These are phyloP conservation scores for Agrochola litura DNA, from an alignment of 2,888 invertebrate species.

Conservation along the genomic window DNA sequence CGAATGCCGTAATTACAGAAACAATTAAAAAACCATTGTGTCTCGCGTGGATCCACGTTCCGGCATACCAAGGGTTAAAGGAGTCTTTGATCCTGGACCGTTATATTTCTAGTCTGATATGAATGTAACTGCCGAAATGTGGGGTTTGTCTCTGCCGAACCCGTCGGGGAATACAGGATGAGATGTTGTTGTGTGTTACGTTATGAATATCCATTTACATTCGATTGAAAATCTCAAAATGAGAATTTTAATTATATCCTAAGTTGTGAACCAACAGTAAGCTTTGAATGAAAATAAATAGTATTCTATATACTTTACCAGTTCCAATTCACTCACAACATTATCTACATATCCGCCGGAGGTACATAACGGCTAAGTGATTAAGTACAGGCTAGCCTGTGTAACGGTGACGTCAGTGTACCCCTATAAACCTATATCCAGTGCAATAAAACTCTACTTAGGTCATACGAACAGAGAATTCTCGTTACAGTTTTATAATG, in stretches of 20 bases:
- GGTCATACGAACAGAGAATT: constrained; percentile 12
- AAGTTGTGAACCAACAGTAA: neutral
- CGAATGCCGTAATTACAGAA: too few species aligned
- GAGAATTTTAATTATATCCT: neutral
- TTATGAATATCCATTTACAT: neutral
- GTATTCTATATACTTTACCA: neutral
- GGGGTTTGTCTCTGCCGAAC: too few species aligned
- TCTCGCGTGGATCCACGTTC: too few species aligned
- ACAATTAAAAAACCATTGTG: too few species aligned
- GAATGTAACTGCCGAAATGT: neutral
- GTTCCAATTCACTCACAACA: neutral
- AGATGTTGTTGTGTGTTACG: neutral
- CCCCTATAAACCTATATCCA: constrained; percentile 24
- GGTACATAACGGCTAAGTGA: constrained; percentile 24
- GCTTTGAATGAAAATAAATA: too few species aligned
- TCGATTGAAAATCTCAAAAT: neutral
- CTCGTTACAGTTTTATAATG: neutral
- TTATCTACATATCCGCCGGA: neutral
- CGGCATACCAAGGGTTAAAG: too few species aligned
- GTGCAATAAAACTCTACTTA: neutral
- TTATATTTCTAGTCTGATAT: neutral
- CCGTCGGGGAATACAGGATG: neutral
- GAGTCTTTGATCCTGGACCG: neutral
- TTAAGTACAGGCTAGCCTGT: constrained; percentile 1
- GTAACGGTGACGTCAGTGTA: constrained; percentile 7